Evolutionary conservation across 2,113 vertebrate genomes (phyloP).

Genomic region (Grantiella picta): DNA sequence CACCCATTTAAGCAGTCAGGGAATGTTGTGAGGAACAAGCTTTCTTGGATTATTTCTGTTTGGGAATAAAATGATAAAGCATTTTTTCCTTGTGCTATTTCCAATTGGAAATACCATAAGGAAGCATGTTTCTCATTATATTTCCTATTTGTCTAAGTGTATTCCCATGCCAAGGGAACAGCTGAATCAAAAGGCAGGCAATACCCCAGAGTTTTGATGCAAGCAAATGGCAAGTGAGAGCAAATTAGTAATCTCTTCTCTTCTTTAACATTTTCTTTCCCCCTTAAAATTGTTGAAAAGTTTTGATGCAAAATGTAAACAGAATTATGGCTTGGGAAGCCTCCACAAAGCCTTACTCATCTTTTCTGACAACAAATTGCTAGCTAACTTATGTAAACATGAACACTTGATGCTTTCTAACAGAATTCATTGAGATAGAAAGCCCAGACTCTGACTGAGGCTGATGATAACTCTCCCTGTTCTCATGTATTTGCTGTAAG

Average conservation of each 20-base stretch:
- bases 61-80: conserved; percentile 54
- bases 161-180: conserved; percentile 42
- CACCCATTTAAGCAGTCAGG: not conserved
- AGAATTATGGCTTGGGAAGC: not conserved
- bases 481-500: not conserved
- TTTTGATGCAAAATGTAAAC: conserved; percentile 23
- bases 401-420: not conserved
- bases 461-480: not conserved
- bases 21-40: not conserved
- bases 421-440: not conserved
- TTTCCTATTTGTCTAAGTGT: conserved; percentile 57
- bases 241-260: not conserved
- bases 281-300: not conserved
- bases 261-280: not conserved
- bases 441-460: not conserved
- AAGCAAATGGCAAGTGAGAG: conserved; percentile 25
- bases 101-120: conserved; percentile 58
- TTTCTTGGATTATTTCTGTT: conserved; percentile 52
- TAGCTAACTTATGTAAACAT: not conserved
- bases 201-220: conserved; percentile 33
- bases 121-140: conserved; percentile 59
- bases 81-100: conserved; percentile 57
- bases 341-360: not conserved
- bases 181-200: conserved; percentile 57
- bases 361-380: not conserved